Percentiles rank a stretch among this genome's conserved stretches.
phyloP scores from a whole-genome alignment of 2,888 invertebrate genomes.

The Macropis europaea region DNA sequence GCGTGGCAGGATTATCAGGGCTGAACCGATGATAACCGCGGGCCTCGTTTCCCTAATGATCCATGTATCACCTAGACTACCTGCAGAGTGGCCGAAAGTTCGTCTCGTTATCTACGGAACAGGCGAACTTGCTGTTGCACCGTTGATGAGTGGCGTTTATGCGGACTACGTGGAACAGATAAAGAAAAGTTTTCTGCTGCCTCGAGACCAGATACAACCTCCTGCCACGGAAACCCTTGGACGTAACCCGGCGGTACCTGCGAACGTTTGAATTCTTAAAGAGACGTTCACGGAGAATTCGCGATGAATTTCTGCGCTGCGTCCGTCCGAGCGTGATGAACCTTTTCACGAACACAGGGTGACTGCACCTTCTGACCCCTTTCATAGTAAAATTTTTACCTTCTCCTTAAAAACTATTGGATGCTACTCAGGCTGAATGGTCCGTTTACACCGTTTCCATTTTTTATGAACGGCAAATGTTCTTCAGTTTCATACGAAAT shows the following conservation, averaged over 20 bases:
- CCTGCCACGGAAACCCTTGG: slow-evolving; percentile 6
- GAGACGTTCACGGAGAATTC: too few relatives aligned
- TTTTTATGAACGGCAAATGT: too few relatives aligned
- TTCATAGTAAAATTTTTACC: too few relatives aligned
- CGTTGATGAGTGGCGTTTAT: slow-evolving; percentile 49
- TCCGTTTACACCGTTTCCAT: too few relatives aligned
- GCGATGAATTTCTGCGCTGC: too few relatives aligned
- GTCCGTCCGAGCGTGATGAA: too few relatives aligned
- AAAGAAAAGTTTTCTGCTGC: slow-evolving; percentile 33
- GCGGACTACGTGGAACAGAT: slow-evolving; percentile 26
- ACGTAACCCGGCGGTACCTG: not conserved
- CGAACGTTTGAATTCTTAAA: not conserved
- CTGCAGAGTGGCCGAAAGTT: slow-evolving; percentile 52
- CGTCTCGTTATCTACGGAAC: slow-evolving; percentile 50
- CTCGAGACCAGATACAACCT: not conserved
- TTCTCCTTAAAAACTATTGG: too few relatives aligned
- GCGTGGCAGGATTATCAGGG: slow-evolving; percentile 41
- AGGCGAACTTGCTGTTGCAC: slow-evolving; percentile 29
- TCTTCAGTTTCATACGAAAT: too few relatives aligned
- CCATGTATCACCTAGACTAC: slow-evolving; percentile 54
- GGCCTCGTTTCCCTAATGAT: slow-evolving; percentile 52
- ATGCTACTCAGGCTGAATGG: too few relatives aligned
- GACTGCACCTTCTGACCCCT: too few relatives aligned
- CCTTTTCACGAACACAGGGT: too few relatives aligned
- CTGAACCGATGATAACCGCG: slow-evolving; percentile 48